Percentiles rank a stretch among this genome's conserved stretches.
Evolutionary conservation across 2,113 vertebrate genomes (phyloP).

Genomic region (Noctilio leporinus): DNA sequence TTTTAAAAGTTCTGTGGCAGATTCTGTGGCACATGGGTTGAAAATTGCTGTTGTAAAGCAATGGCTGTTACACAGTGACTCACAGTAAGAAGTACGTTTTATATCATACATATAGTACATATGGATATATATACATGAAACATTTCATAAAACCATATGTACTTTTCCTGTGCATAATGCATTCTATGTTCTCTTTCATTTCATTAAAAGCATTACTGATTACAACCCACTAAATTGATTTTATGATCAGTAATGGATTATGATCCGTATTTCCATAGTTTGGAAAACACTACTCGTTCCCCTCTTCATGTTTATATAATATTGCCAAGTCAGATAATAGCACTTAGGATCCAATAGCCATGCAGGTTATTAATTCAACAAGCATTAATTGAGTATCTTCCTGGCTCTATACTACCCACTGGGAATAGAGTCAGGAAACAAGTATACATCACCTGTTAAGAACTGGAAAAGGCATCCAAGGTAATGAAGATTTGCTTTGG

Average conservation of each 20-base stretch:
- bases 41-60: neutral
- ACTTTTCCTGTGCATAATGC: neutral
- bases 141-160: neutral
- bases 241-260: neutral
- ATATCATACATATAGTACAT: neutral
- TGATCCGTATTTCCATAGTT: neutral
- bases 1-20: no score
- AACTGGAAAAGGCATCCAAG: neutral
- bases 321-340: neutral
- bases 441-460: neutral
- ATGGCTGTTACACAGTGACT: neutral
- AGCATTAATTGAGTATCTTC: neutral
- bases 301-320: neutral
- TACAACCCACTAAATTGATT: neutral
- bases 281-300: neutral
- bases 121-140: neutral
- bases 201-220: neutral
- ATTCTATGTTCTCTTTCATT: neutral
- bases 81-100: neutral
- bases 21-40: no score
- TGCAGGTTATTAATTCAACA: neutral
- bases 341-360: neutral
- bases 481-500: neutral
- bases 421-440: neutral
- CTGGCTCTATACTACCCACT: neutral